A percentile compares a stretch with the other conserved stretches of the same genome.
Conservation (phyloP, 2,888 invertebrate genomes). For the Trachelus tabidus region DNA sequence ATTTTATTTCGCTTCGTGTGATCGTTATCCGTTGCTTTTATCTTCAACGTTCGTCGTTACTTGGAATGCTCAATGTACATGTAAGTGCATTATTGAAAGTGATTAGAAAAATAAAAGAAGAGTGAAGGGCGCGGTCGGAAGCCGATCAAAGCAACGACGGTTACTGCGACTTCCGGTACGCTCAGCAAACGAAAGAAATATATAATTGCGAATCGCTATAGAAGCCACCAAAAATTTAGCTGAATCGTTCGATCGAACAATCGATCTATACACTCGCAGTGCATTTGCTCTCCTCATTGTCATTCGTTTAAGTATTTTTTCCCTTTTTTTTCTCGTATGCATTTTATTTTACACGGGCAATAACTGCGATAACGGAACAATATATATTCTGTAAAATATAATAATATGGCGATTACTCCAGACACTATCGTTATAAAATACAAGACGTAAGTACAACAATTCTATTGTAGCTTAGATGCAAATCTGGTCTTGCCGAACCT, state of each 20-base stretch:
- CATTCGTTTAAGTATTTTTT: constrained; percentile 29
- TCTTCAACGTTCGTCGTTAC: constrained; percentile 24
- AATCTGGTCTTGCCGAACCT: constrained; percentile 58
- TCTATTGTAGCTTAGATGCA: constrained; percentile 63
- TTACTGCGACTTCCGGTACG: neutral
- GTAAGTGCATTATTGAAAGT: neutral
- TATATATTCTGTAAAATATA: constrained; percentile 61
- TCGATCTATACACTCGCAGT: no score
- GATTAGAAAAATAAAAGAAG: neutral
- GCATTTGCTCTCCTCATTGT: no score
- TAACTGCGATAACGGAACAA: constrained; percentile 56
- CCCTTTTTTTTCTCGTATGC: constrained; percentile 5
- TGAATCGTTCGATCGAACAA: constrained; percentile 1
- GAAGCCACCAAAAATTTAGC: constrained; percentile 11
- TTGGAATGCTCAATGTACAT: constrained; percentile 48
- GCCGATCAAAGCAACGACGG: neutral
- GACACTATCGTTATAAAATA: constrained; percentile 38
- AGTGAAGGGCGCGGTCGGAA: neutral
- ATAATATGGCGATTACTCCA: constrained; percentile 54
- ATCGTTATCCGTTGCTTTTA: neutral
- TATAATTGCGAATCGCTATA: neutral
- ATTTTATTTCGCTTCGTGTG: neutral
- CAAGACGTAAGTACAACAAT: constrained; percentile 64
- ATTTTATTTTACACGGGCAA: constrained; percentile 46
- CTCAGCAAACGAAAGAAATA: neutral